Percentiles rank a stretch among this genome's conserved stretches.
Evolutionary conservation across 2,888 invertebrate species (phyloP).

Genomic region (Acleris emargana): DNA sequence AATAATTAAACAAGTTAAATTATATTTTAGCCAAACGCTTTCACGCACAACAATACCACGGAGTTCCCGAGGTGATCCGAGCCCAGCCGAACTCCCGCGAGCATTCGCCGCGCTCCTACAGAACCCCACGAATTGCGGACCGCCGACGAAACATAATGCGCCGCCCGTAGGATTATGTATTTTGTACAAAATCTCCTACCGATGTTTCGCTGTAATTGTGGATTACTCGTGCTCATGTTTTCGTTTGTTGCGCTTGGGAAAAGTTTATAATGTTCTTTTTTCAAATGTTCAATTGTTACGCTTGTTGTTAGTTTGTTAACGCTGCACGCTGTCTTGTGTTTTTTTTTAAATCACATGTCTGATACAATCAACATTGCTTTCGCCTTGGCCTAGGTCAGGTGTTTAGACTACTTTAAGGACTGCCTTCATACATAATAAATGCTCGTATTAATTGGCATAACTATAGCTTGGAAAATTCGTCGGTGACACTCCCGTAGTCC

Average conservation of each 20-base stretch:
- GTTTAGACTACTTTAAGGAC: too few relatives aligned
- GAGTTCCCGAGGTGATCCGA: constrained; percentile 58
- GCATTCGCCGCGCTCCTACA: constrained; percentile 54
- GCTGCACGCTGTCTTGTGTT: too few relatives aligned
- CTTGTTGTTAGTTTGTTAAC: too few relatives aligned
- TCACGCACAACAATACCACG: constrained; percentile 46
- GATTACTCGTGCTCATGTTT: constrained; percentile 73
- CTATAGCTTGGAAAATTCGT: too few relatives aligned
- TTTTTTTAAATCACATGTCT: too few relatives aligned
- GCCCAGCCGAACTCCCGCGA: constrained; percentile 60
- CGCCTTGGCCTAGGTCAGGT: too few relatives aligned
- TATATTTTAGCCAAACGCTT: constrained; percentile 16
- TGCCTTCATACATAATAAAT: too few relatives aligned
- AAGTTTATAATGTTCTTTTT: constrained; percentile 32
- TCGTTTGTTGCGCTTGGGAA: constrained; percentile 60
- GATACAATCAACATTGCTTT: too few relatives aligned
- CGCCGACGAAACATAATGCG: constrained; percentile 33
- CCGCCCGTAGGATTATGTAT: constrained; percentile 67
- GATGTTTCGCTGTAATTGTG: constrained; percentile 79
- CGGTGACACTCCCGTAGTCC: too few relatives aligned
- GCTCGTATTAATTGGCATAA: too few relatives aligned
- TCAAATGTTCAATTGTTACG: constrained; percentile 14
- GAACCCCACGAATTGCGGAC: constrained; percentile 25
- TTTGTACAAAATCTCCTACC: constrained; percentile 77
- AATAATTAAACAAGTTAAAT: too few relatives aligned